These are phyloP conservation scores for Cynopterus brachyotis DNA, from an alignment of 2,113 vertebrate species.

Conservation along the genomic window DNA sequence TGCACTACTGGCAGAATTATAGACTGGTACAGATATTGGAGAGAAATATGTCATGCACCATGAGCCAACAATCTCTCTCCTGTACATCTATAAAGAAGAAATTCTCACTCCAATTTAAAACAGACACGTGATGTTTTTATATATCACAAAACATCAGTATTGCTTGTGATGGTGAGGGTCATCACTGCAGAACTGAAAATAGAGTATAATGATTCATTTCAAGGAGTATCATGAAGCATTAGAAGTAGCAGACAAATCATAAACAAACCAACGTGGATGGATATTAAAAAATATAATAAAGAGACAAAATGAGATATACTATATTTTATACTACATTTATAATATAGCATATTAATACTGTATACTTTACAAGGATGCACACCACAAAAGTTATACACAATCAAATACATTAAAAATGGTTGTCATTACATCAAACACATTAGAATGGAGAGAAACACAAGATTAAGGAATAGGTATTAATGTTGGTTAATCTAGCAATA, in stretches of 20 bases:
- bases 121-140: not conserved
- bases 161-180: not conserved
- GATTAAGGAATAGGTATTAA: not conserved
- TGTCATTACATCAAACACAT: not conserved
- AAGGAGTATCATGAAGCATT: not conserved
- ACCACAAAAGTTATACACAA: not conserved
- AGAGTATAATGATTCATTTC: not conserved
- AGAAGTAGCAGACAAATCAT: not conserved
- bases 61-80: not conserved
- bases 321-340: not conserved
- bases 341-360: not conserved
- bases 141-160: not conserved
- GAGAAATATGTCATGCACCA: not conserved
- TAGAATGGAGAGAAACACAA: not conserved
- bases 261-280: not conserved
- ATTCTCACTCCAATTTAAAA: not conserved
- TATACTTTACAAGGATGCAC: not conserved
- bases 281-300: not conserved
- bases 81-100: not conserved
- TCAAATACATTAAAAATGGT: not conserved
- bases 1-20: not conserved
- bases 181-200: not conserved
- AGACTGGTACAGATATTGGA: not conserved
- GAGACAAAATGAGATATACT: not conserved
- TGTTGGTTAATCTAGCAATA: not conserved